Evolutionary conservation across 2,113 vertebrate genomes (phyloP).

Genomic region (Picathartes gymnocephalus): DNA sequence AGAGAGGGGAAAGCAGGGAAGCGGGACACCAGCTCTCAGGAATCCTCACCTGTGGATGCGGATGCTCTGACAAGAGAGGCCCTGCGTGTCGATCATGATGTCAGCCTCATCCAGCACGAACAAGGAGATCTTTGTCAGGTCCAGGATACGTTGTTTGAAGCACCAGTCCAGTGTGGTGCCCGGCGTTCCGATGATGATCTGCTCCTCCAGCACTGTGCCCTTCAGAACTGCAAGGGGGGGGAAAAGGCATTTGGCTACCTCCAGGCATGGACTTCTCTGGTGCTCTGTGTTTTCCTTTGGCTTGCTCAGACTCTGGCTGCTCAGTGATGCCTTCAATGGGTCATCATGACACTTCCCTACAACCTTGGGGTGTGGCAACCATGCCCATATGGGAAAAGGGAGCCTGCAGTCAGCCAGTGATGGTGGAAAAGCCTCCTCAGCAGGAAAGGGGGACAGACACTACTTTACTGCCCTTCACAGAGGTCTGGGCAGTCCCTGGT

Average conservation of each 20-base stretch:
- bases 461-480: fast-evolving
- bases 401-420: neutral
- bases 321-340: neutral
- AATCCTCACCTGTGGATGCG: conserved; percentile 69
- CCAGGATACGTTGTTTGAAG: conserved; percentile 66
- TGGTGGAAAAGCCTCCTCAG: neutral
- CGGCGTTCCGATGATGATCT: conserved; percentile 75
- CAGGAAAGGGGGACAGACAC: neutral
- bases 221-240: conserved; percentile 38
- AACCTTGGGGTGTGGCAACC: neutral
- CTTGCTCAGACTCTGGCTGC: neutral
- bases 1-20: neutral
- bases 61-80: conserved; percentile 72
- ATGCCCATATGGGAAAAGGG: neutral
- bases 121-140: conserved; percentile 56
- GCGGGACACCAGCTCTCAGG: fast-evolving
- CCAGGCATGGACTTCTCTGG: fast-evolving
- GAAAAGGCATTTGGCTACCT: neutral
- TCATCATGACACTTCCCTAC: neutral
- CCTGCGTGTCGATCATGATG: conserved; percentile 74
- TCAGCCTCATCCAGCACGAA: conserved; percentile 79
- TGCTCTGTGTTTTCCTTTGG: fast-evolving
- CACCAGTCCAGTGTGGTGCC: conserved; percentile 78
- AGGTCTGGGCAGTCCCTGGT: neutral
- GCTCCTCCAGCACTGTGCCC: conserved; percentile 29